A percentile compares a stretch with the other conserved stretches of the same genome.
Evolutionary conservation across 1,140 invertebrate species (phyloP).

Genomic region (Chlorops oryzae): DNA sequence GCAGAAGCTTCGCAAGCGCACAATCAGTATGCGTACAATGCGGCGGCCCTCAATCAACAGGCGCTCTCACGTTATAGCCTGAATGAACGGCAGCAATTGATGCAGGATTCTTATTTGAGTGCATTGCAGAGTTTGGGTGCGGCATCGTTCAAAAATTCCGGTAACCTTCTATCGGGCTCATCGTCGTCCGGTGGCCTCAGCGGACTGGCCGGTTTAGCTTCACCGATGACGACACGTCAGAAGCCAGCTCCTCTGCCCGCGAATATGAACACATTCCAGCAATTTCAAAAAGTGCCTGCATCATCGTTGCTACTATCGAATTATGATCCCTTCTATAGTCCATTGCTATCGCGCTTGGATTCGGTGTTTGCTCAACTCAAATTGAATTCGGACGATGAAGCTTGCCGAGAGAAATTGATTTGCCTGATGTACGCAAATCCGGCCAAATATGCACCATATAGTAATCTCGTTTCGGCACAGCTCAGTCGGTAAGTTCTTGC

Average conservation of each 20-base stretch:
- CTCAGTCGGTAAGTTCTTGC: conserved; percentile 69
- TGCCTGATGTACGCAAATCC: conserved; percentile 81
- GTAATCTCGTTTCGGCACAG: conserved; percentile 80
- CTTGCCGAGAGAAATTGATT: conserved; percentile 71
- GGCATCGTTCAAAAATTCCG: conserved; percentile 41
- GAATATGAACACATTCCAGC: conserved; percentile 52
- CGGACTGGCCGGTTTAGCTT: conserved; percentile 23
- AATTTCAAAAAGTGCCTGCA: conserved; percentile 77
- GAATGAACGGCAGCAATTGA: conserved; percentile 28
- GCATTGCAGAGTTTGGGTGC: conserved; percentile 39
- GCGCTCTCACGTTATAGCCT: conserved; percentile 23
- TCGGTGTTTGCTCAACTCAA: conserved; percentile 74
- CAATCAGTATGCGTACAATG: conserved; percentile 34
- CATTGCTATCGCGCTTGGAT: conserved; percentile 70
- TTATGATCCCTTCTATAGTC: conserved; percentile 82
- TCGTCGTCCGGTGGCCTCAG: conserved; percentile 24
- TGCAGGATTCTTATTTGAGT: conserved; percentile 40
- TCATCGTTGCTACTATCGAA: conserved; percentile 74
- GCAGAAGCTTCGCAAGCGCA: conserved; percentile 41
- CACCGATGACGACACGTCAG: conserved; percentile 20
- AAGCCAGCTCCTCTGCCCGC: conserved; percentile 34
- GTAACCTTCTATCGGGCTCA: conserved; percentile 30
- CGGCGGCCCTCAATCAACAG: conserved; percentile 26
- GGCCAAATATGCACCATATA: conserved; percentile 77
- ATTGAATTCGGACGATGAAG: conserved; percentile 53